A percentile compares a stretch with the other conserved stretches of the same genome.
Conservation (phyloP, 2,888 invertebrate species). For the Prenolepis imparis region DNA sequence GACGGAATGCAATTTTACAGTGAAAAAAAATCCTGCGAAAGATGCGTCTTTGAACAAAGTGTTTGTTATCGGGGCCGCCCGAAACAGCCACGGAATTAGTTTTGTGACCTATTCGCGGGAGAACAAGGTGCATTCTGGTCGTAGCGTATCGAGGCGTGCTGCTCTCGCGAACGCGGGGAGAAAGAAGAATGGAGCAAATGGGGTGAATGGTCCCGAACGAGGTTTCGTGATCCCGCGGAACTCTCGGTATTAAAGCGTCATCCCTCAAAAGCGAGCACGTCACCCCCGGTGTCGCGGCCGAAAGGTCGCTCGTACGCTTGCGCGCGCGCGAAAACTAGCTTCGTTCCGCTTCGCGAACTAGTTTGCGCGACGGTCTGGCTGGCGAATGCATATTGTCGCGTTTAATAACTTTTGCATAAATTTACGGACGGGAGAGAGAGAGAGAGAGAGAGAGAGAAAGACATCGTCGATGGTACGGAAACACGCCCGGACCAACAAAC, state of each 20-base stretch:
- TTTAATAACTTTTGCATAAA: conserved; percentile 54
- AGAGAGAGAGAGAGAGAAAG: background rate
- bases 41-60: conserved; percentile 16
- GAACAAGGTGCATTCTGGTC: conserved; percentile 23
- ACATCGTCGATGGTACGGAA: conserved; percentile 31
- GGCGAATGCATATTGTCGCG: conserved; percentile 51
- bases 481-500: conserved; percentile 15
- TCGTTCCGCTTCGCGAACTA: conserved; percentile 43
- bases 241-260: background rate
- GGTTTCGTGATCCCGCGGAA: background rate
- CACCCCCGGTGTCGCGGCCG: background rate
- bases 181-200: conserved; percentile 6
- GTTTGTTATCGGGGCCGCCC: conserved; percentile 23
- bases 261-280: conserved; percentile 25
- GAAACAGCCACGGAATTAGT: conserved; percentile 18
- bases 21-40: background rate
- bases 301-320: conserved; percentile 19
- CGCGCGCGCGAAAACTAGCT: conserved; percentile 42
- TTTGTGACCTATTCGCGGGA: background rate
- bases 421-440: conserved; percentile 12
- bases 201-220: conserved; percentile 11
- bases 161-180: background rate
- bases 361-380: conserved; percentile 24
- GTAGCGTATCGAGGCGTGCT: background rate
- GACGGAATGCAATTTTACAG: background rate